phyloP scores from a whole-genome alignment of 2,888 invertebrate species.

The Cryptus viduatorius region DNA sequence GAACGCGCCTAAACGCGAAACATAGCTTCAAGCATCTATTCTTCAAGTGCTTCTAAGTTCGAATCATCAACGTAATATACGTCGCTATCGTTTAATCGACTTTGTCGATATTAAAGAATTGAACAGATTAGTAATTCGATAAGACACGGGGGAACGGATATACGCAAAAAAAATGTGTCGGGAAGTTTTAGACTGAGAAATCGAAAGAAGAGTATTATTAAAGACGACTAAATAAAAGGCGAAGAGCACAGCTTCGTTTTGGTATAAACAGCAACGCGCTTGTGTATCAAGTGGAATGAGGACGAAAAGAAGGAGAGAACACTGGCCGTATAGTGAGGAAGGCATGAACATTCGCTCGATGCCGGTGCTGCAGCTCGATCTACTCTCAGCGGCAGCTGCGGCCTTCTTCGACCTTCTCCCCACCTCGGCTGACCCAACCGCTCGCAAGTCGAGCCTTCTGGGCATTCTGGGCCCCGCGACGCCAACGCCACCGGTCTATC shows the following conservation, averaged over 20 bases:
- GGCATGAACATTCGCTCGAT: constrained; percentile 21
- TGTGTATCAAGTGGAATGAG: constrained; percentile 39
- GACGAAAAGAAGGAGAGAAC: constrained; percentile 31
- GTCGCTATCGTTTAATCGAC: constrained; percentile 8
- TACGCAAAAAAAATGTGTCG: not conserved
- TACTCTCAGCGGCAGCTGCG: constrained; percentile 76
- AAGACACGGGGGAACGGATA: not conserved
- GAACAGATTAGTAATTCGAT: not conserved
- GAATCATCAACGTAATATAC: not conserved
- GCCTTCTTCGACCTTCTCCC: constrained; percentile 84
- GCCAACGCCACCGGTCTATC: constrained; percentile 46
- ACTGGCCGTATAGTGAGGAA: constrained; percentile 23
- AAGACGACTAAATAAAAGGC: not conserved
- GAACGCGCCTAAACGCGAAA: not conserved
- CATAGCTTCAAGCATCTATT: not conserved
- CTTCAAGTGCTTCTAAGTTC: constrained; percentile 37
- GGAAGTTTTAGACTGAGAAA: not conserved
- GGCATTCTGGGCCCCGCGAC: constrained; percentile 35
- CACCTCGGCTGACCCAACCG: constrained; percentile 65
- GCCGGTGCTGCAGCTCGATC: constrained; percentile 36
- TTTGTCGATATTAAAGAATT: not conserved
- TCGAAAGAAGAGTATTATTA: not conserved
- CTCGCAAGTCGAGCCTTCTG: constrained; percentile 30
- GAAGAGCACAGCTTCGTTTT: constrained; percentile 17
- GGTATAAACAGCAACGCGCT: constrained; percentile 15